These are phyloP conservation scores for Hippopotamyrus pictus DNA, from an alignment of 2,797 vertebrate genomes.

Conservation along the genomic window DNA sequence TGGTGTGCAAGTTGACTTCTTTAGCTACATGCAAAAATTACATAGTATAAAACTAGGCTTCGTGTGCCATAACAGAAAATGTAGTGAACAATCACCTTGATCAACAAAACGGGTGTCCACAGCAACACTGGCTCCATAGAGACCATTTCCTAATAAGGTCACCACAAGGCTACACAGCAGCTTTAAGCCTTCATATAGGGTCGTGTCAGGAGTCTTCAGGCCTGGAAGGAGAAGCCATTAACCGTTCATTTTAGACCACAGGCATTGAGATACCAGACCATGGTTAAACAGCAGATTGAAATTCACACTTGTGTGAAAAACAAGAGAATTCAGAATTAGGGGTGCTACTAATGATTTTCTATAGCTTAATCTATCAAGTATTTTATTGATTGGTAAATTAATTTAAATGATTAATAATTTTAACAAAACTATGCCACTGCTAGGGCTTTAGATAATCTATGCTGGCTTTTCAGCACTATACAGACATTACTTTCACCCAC, in stretches of 20 bases:
- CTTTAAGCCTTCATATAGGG: slow-evolving; percentile 74
- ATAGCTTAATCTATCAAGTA: not conserved
- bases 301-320: not conserved
- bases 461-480: not conserved
- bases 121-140: slow-evolving; percentile 53
- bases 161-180: slow-evolving; percentile 76
- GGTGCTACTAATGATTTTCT: not conserved
- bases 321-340: not conserved
- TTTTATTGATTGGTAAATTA: not conserved
- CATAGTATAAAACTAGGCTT: not conserved
- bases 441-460: not conserved
- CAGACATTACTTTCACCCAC: not conserved
- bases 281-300: not conserved
- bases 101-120: slow-evolving; percentile 64
- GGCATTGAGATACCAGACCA: not conserved
- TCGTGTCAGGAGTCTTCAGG: slow-evolving; percentile 65
- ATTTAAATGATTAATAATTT: not conserved
- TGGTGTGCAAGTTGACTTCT: not conserved
- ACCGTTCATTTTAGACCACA: not conserved
- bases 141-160: slow-evolving; percentile 68
- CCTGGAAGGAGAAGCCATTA: slow-evolving; percentile 50
- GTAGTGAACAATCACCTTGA: slow-evolving; percentile 55
- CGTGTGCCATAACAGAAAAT: not conserved
- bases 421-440: not conserved
- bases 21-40: not conserved